phyloP scores from a whole-genome alignment of 2,888 invertebrate genomes.

The Scaptomyza polygonia region DNA sequence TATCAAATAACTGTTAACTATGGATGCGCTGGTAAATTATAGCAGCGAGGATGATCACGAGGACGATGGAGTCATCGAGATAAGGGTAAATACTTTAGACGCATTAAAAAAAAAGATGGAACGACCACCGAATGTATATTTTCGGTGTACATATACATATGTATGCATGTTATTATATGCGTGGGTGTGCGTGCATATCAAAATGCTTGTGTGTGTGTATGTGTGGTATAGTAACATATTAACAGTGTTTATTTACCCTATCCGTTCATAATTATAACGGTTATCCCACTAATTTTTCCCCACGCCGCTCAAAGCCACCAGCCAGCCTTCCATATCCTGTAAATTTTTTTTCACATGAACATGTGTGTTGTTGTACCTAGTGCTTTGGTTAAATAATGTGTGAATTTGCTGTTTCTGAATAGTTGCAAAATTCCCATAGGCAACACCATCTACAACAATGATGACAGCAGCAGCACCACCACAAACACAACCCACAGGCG shows the following conservation, averaged over 20 bases:
- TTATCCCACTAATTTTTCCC: neutral
- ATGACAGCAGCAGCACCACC: slow-evolving; percentile 7
- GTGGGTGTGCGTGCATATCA: slow-evolving; percentile 6
- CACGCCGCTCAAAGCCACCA: neutral
- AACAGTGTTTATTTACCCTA: slow-evolving; percentile 12
- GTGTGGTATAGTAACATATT: slow-evolving; percentile 1
- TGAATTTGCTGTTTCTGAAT: slow-evolving; percentile 86
- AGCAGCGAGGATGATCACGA: slow-evolving; percentile 92
- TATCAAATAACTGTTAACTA: slow-evolving; percentile 72
- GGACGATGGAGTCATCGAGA: slow-evolving; percentile 73
- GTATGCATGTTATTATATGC: neutral
- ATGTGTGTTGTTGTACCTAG: slow-evolving; percentile 62
- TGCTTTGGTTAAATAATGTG: slow-evolving; percentile 82
- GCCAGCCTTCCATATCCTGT: neutral
- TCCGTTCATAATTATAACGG: slow-evolving; percentile 31
- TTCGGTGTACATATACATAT: slow-evolving; percentile 46
- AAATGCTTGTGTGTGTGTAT: neutral
- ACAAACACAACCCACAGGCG: too few species aligned
- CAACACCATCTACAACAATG: slow-evolving; percentile 61
- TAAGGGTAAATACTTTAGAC: slow-evolving; percentile 80
- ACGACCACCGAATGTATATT: slow-evolving; percentile 41
- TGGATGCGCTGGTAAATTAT: slow-evolving; percentile 92
- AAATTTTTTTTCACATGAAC: slow-evolving; percentile 2
- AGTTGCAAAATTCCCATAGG: slow-evolving; percentile 85
- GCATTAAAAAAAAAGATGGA: slow-evolving; percentile 14